Conservation (phyloP, 2,888 invertebrate species). For the Hyppa rectilinea region DNA sequence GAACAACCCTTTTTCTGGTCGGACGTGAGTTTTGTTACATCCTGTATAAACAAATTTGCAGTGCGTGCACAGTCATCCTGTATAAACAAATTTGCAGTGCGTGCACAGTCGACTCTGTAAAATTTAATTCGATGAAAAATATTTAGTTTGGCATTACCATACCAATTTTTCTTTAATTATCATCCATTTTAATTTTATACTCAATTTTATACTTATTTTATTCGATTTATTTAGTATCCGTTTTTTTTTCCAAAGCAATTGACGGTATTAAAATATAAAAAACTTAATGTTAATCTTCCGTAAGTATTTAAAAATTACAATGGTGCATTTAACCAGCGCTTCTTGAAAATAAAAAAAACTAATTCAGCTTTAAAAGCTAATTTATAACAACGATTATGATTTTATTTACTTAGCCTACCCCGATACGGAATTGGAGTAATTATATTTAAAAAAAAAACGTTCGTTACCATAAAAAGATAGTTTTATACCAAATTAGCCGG, state of each 20-base stretch:
- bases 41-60: too few relatives aligned
- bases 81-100: neutral
- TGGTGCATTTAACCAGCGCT: conserved; percentile 11
- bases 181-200: neutral
- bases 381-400: conserved; percentile 48
- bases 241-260: neutral
- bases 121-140: neutral
- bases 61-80: too few relatives aligned
- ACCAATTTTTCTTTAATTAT: neutral
- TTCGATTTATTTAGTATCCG: neutral
- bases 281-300: neutral
- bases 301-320: too few relatives aligned
- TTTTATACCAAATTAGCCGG: conserved; percentile 65
- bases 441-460: conserved; percentile 24
- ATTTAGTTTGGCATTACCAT: neutral
- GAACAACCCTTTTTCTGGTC: too few relatives aligned
- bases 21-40: too few relatives aligned
- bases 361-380: conserved; percentile 42
- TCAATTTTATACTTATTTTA: neutral
- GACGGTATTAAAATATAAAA: neutral
- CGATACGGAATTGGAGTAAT: conserved; percentile 22
- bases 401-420: conserved; percentile 36
- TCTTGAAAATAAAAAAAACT: neutral
- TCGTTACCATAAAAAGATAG: conserved; percentile 54
- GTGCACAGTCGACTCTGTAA: neutral